A percentile compares a stretch with the other conserved stretches of the same genome.
Conservation (phyloP, 2,888 invertebrate genomes). For the Melieria crassipennis region DNA sequence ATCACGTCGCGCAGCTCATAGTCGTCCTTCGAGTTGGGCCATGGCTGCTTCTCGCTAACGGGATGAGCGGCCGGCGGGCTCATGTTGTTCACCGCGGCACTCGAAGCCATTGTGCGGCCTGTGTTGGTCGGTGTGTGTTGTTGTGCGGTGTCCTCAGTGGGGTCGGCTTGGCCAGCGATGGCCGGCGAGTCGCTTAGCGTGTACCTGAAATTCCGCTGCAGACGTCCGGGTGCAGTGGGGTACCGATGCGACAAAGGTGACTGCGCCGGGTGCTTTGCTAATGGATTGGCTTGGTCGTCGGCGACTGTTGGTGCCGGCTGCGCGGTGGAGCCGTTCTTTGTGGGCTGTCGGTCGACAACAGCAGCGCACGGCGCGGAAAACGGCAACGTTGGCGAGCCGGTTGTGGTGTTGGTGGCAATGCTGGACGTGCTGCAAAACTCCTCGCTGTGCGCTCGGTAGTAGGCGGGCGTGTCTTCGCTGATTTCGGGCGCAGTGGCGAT, state of each 20-base stretch:
- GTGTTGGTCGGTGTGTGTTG: slow-evolving; percentile 32
- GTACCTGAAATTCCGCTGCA: slow-evolving; percentile 44
- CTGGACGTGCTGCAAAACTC: slow-evolving; percentile 31
- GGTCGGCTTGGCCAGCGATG: slow-evolving; percentile 15
- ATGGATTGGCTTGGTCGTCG: not conserved
- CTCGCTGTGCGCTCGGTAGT: slow-evolving; percentile 41
- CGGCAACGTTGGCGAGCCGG: not conserved
- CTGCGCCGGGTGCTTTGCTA: not conserved
- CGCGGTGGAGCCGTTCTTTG: slow-evolving; percentile 12
- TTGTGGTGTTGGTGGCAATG: slow-evolving; percentile 22
- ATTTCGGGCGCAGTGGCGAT: slow-evolving; percentile 29
- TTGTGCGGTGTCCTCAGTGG: slow-evolving; percentile 8
- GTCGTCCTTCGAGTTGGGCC: slow-evolving; percentile 92
- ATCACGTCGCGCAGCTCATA: slow-evolving; percentile 95
- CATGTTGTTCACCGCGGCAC: slow-evolving; percentile 39
- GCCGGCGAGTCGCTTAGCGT: slow-evolving; percentile 34
- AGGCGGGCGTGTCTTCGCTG: slow-evolving; percentile 38
- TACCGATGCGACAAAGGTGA: slow-evolving; percentile 3
- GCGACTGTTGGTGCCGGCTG: not conserved
- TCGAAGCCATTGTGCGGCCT: slow-evolving; percentile 49
- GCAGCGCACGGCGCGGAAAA: not conserved
- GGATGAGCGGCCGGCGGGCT: slow-evolving; percentile 45
- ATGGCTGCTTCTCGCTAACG: slow-evolving; percentile 69
- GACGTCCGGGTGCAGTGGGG: slow-evolving; percentile 47
- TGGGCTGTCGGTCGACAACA: slow-evolving; percentile 37